A percentile compares a stretch with the other conserved stretches of the same genome.
Evolutionary conservation across 2,888 invertebrate genomes (phyloP).

Genomic region (Campopleginae sp.): DNA sequence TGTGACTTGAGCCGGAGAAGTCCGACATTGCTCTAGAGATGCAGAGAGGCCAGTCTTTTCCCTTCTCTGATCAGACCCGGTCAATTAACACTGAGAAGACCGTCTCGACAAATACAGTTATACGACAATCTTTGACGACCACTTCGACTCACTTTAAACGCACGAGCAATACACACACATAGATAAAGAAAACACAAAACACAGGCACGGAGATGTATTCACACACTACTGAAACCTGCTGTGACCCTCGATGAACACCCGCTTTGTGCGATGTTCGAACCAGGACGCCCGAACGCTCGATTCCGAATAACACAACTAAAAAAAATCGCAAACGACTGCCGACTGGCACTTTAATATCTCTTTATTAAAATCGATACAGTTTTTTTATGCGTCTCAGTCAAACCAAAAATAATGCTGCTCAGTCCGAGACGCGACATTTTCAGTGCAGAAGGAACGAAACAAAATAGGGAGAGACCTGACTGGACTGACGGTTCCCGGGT

Average conservation of each 20-base stretch:
- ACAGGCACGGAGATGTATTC: neutral
- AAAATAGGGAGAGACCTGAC: neutral
- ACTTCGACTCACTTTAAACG: conserved; percentile 4
- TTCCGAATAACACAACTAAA: conserved; percentile 15
- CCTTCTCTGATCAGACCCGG: conserved; percentile 60
- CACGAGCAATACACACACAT: conserved; percentile 17
- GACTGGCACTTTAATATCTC: conserved; percentile 16
- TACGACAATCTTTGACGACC: conserved; percentile 7
- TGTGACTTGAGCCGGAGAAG: conserved; percentile 57
- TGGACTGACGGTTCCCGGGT: conserved; percentile 5
- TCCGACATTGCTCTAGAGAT: conserved; percentile 63
- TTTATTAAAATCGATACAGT: conserved; percentile 42
- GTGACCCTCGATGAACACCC: conserved; percentile 36
- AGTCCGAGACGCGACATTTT: neutral
- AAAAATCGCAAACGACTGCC: neutral
- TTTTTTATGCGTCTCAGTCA: conserved; percentile 8
- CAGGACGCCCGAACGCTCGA: conserved; percentile 52
- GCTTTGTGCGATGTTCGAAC: conserved; percentile 24
- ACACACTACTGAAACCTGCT: conserved; percentile 32
- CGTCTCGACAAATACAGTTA: conserved; percentile 34
- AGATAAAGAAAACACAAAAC: neutral
- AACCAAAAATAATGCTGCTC: neutral
- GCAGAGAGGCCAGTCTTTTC: conserved; percentile 35
- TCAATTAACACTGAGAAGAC: conserved; percentile 64
- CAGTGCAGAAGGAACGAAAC: neutral